Base-by-base conservation (phyloP, 2,888 invertebrate genomes). In the Sesamia inferens region DNA sequence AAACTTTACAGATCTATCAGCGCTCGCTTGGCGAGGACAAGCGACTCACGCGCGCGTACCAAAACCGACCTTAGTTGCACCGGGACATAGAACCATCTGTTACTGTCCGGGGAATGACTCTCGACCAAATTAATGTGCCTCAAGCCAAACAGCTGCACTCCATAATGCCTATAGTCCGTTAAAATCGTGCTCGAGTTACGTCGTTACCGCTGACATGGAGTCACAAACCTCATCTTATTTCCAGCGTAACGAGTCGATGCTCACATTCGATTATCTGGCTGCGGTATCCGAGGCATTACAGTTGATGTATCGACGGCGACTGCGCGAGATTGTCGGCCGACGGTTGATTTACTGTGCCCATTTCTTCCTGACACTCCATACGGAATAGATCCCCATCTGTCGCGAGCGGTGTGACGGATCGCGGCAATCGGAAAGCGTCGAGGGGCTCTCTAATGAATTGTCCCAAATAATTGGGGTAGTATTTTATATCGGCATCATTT, bases 1-100 rank as follows among this genome's bases (percentile, higher is more conserved):
- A 94, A 94, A 96, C 95, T 96, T 95, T 94, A 95, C 95, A 95
- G 95, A 95, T 96, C 95, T 95, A 95, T 96, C 95, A 92, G 92
- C 88, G 85, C 90, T 92, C 85, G 87, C 89, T 88, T 81, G 86
- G 85, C 85, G 88, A 90, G 90, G 93, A 93, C 93, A 93, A 93
- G 92, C 87, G 90, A 84, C 83, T 80, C 48, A 19, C 63, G 79
- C 31, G 81, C 78, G 64, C 91, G 91, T 79, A 78, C 89, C 64
- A 95, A 90, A 91, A 84, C 91, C 84, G 87, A 92, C 95, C 90
- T 92, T 94, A 93, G 76, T 61, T 62, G 64, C 86, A 62, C 64
- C 22, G 78, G 69, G 44, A 74, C 72, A 72, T 75, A 73, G 75
- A 71, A 73, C 71, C 72, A 83, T 81, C 85, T 78, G 64, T 81